phyloP scores from a whole-genome alignment of 2,113 vertebrate genomes.

The Nycticebus coucang region DNA sequence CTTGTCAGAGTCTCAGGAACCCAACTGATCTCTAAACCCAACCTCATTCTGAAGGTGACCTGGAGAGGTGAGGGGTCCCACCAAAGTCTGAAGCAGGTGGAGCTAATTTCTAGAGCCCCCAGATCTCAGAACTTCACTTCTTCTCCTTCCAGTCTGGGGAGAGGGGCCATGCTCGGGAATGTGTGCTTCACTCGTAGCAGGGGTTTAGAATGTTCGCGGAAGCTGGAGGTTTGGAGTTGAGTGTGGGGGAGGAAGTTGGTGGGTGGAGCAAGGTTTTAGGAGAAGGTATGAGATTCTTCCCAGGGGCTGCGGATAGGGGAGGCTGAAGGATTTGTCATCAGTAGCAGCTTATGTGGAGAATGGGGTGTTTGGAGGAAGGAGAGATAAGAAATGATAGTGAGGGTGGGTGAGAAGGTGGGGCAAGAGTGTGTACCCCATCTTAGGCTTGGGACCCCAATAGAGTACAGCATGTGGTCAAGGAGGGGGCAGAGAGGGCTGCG shows the following conservation, averaged over 20 bases:
- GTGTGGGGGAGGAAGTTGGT: background rate
- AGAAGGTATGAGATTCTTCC: background rate
- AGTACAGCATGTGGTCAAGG: background rate
- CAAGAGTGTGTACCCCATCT: background rate
- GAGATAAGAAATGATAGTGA: too few species aligned
- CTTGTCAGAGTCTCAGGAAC: background rate
- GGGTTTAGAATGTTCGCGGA: background rate
- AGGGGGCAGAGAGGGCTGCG: background rate
- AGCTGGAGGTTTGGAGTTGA: background rate
- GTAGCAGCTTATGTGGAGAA: background rate
- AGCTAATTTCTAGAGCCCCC: background rate
- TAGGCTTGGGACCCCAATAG: background rate
- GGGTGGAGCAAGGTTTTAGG: background rate
- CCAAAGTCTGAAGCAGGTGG: background rate
- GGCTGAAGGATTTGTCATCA: background rate
- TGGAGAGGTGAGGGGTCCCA: background rate
- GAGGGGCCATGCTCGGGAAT: background rate
- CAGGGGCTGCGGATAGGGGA: background rate
- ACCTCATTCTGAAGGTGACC: background rate
- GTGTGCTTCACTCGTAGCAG: accelerated
- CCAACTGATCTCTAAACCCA: background rate
- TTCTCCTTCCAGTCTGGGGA: too few species aligned
- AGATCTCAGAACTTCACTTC: background rate
- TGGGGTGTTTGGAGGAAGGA: background rate
- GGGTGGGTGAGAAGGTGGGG: too few species aligned